Base-by-base conservation (phyloP, 2,888 invertebrate species). In the Drosophila affinis region DNA sequence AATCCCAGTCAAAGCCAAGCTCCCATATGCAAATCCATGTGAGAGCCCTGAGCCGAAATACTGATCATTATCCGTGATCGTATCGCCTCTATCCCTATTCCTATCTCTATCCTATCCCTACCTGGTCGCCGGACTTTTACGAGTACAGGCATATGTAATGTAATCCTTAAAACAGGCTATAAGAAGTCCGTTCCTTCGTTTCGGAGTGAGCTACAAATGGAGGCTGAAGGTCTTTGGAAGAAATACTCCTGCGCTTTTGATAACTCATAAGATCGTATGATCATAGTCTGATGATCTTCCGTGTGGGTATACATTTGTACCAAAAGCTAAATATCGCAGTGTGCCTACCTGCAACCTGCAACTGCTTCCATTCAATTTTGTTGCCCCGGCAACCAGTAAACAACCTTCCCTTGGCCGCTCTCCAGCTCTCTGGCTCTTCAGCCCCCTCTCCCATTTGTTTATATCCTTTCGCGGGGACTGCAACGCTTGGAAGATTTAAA, bases 401-500 rank as follows among this genome's bases (percentile, higher is more conserved):
- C 81, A 81, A 63, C 75, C 72, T 62, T 3, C 56, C 68, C 27
- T 51, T 24, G 17, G 45, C 46, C 9, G 7, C 14, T 17, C 14
- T 9, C 27, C 27, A 9, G 21, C 21, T 21, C 21, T 21, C 3
- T 21, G 21, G 7, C 9, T 39, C 46, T 18, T 27, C 27, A 27
- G 14, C 34, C 3, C 29, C 45, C 52, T 60, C 2, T 10, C 45
- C 52, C 54, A 29, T 34, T 52, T 48, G 54, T 55, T 46, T 44
- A 57, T 65, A 70, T 87, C 86, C 86, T 81, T 76, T 71, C 10
- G 44, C 44, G 45, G 49, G 55, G 45, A 48, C 6, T 64, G 87
- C 85, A 84, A 84, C 82, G 76, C 79, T 78, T 82, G 76, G 71
- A 79, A 87, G 89, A 88, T 84, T 88, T 88, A 87, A 83, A 78